Conservation (phyloP, 2,113 vertebrate species). For the Penelope pileata region DNA sequence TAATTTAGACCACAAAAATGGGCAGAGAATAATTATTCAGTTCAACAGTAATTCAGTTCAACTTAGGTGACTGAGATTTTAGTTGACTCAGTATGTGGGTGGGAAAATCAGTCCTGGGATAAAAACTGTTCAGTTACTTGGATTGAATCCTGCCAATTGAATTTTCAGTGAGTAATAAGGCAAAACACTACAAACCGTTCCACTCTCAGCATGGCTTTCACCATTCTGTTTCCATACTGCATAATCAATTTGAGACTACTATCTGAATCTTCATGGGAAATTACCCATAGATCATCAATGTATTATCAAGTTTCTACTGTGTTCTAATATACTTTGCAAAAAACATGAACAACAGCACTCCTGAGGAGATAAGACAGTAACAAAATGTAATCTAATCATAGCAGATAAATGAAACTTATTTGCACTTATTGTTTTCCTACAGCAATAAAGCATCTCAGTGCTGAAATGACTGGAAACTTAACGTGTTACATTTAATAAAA, state of each 20-base stretch:
- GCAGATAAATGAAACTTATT: conserved; percentile 18
- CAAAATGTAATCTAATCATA: conserved; percentile 22
- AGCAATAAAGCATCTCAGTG: neutral
- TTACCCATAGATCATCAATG: neutral
- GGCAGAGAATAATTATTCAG: neutral
- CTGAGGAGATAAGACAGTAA: neutral
- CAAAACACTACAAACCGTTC: neutral
- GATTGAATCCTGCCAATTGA: neutral
- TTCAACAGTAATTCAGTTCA: neutral
- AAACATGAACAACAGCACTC: neutral
- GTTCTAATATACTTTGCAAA: neutral
- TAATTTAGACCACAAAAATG: neutral
- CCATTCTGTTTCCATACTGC: neutral
- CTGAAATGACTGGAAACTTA: neutral
- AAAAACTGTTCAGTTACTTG: neutral
- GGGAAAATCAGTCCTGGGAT: neutral
- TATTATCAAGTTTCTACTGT: neutral
- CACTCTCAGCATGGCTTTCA: neutral
- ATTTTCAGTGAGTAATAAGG: neutral
- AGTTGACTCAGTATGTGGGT: rapidly evolving
- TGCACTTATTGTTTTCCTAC: neutral
- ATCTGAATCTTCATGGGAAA: neutral
- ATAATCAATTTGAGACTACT: neutral
- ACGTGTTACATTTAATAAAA: neutral
- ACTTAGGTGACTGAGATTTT: neutral